These are phyloP conservation scores for Calonectris borealis DNA, from an alignment of 2,113 vertebrate genomes.

Conservation along the genomic window DNA sequence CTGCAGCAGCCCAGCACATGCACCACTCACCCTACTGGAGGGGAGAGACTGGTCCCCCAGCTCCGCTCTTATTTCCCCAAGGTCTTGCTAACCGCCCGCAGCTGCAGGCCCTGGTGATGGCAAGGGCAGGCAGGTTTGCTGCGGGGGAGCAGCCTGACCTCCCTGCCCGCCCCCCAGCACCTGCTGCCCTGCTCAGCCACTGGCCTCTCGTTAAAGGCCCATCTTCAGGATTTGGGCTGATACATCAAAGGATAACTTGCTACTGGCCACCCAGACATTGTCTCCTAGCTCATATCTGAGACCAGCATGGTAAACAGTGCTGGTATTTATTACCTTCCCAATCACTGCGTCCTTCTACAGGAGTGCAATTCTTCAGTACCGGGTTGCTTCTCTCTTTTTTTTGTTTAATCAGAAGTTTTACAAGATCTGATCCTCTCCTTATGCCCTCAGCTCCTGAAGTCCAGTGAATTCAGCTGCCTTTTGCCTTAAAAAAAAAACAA, in stretches of 20 bases:
- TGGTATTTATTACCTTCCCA: neutral
- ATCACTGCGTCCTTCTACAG: neutral
- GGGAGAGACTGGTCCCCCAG: accelerated
- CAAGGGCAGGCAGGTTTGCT: neutral
- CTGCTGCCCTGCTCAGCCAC: neutral
- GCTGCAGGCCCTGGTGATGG: accelerated
- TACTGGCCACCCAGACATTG: no score
- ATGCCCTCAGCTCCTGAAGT: neutral
- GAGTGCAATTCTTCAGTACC: neutral
- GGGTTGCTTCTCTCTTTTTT: neutral
- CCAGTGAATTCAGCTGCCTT: neutral
- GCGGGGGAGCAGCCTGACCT: neutral
- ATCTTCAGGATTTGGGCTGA: neutral
- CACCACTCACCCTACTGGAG: accelerated
- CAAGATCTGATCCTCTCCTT: neutral
- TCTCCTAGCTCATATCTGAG: neutral
- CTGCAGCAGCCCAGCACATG: neutral
- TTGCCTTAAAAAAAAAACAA: neutral
- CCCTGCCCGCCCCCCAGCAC: neutral
- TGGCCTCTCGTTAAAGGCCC: neutral
- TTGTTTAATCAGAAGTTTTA: neutral
- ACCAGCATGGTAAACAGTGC: neutral
- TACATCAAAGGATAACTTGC: neutral
- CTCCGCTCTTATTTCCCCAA: neutral
- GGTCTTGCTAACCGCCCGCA: neutral